Base-by-base conservation (phyloP, 2,797 vertebrate genomes). In the Tangara arthus region DNA sequence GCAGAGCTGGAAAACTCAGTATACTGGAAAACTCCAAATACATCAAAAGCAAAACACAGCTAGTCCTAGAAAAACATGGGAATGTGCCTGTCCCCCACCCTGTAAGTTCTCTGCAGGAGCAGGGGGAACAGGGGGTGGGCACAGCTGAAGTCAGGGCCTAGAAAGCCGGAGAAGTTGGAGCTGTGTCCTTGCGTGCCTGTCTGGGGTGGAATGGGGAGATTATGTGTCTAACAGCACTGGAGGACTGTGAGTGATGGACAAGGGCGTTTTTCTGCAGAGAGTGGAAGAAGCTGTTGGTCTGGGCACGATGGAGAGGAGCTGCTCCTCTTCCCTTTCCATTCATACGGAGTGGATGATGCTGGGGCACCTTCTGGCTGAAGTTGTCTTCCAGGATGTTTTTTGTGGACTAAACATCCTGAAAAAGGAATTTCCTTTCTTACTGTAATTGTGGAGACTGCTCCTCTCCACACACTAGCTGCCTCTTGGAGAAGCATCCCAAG, bases 201-300 rank as follows among this genome's bases (percentile, higher is more conserved):
- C 21, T 19, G 64, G 55, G n/a, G 6, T 16, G 24, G 15, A 44
- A 71, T 34, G 4, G 5, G 49, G 20, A 46, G 12, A 10, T 14
- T 34, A 23, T 3, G 30, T 12, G 34, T 14, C n/a, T 6, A 5
- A 10, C 6, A 10, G 9, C 0, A 0, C 39, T 30, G 53, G 24
- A 32, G 35, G 7, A n/a, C 35, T 1, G 57, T 5, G 1, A 0
- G 2, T 8, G 63, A 22, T 12, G 35, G 66, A 12, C 19, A 60
- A 56, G n/a, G 35, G 47, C 8, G 1, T 21, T 59, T 30, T 3
- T 10, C 39, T 1, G 17, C 34, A 41, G 9, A 19, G 27, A 14
- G 44, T 14, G 19, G 32, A 37, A 19, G 30, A 41, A 46, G 52
- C 15, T 15, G 11, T 28, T 44, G 37, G 19, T 49, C 55, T 8